Percentiles rank a stretch among this genome's conserved stretches.
phyloP scores from a whole-genome alignment of 2,113 vertebrate genomes.

The Festucalex cinctus region DNA sequence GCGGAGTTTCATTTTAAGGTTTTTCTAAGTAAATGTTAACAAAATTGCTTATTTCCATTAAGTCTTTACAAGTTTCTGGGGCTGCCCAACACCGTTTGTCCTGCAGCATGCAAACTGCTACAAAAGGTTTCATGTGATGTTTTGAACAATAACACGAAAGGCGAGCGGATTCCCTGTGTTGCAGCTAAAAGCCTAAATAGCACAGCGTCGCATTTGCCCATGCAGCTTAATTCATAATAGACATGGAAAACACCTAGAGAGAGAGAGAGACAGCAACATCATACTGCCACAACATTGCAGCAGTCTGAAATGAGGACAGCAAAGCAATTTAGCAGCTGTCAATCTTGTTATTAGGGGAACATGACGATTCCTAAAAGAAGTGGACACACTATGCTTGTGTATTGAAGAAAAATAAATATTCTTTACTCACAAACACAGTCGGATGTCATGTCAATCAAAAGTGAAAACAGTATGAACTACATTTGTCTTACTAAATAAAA shows the following conservation, averaged over 20 bases:
- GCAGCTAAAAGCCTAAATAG: conserved; percentile 32
- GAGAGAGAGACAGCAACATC: conserved; percentile 52
- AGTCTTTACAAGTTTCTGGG: neutral
- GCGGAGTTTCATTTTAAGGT: conserved; percentile 15
- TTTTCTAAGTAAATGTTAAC: neutral
- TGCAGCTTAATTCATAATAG: conserved; percentile 22
- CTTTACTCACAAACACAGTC: too few species aligned
- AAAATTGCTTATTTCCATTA: neutral
- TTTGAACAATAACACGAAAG: conserved; percentile 26
- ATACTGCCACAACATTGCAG: conserved; percentile 44
- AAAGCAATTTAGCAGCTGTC: conserved; percentile 39
- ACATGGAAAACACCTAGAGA: conserved; percentile 35
- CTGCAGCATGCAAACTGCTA: neutral
- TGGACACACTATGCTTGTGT: conserved; percentile 9
- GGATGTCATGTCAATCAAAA: too few species aligned
- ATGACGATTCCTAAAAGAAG: conserved; percentile 29
- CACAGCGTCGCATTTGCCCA: conserved; percentile 25
- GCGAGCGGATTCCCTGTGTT: conserved; percentile 28
- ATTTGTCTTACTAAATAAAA: too few species aligned
- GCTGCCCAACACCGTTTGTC: neutral
- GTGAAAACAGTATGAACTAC: too few species aligned
- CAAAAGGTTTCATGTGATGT: conserved; percentile 14
- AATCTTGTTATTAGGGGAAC: conserved; percentile 34
- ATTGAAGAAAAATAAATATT: too few species aligned
- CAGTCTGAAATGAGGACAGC: conserved; percentile 29